Conservation (phyloP, 2,797 vertebrate genomes). For the Simalia tracyae region DNA sequence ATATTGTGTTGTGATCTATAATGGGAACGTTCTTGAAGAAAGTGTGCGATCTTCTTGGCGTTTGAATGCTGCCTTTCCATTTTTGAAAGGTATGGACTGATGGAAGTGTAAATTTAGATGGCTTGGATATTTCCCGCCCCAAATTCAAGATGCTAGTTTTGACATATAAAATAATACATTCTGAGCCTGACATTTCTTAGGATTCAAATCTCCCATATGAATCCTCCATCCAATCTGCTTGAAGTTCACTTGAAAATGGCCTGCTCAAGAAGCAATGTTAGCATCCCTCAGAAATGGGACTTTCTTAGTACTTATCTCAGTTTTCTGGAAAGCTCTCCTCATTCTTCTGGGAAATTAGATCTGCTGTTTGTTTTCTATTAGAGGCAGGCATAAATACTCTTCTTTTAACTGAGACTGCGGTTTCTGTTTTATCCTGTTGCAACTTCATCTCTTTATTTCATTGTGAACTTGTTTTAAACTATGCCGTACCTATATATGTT, state of each 20-base stretch:
- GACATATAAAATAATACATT: background rate
- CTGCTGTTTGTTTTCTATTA: background rate
- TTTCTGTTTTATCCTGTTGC: background rate
- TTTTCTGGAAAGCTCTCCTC: background rate
- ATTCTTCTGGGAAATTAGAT: background rate
- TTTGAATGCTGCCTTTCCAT: background rate
- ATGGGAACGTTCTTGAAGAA: background rate
- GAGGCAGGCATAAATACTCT: background rate
- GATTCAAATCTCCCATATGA: background rate
- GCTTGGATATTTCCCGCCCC: background rate
- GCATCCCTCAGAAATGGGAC: background rate
- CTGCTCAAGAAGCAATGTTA: background rate
- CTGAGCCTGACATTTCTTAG: background rate
- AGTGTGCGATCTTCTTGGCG: background rate
- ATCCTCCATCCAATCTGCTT: background rate
- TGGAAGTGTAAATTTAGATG: background rate
- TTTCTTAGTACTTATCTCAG: background rate
- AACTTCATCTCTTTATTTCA: background rate
- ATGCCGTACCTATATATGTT: background rate
- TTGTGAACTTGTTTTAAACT: background rate
- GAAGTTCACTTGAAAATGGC: background rate
- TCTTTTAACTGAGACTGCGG: background rate
- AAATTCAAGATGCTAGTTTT: background rate
- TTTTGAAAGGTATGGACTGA: background rate
- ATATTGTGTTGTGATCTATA: background rate